These are phyloP conservation scores for Osmoderma eremita DNA, from an alignment of 2,888 invertebrate species.

Conservation along the genomic window DNA sequence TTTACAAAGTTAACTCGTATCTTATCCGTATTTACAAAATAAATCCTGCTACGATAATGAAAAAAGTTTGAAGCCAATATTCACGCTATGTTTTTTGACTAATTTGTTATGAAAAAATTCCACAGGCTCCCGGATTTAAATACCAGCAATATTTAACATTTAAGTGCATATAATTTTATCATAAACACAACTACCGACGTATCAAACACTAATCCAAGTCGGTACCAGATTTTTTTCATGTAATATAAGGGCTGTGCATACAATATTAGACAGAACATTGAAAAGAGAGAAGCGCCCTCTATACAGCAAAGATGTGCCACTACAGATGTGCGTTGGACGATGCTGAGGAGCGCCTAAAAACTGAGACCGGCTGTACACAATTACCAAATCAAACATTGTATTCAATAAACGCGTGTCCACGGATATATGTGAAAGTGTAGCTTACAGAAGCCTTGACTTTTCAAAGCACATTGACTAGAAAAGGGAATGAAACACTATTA, in stretches of 20 bases:
- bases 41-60: not conserved
- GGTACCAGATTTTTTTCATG: conserved; percentile 28
- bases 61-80: not conserved
- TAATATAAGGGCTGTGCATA: conserved; percentile 54
- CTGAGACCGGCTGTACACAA: not conserved
- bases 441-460: no score
- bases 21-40: not conserved
- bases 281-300: conserved; percentile 44
- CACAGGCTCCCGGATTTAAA: conserved; percentile 1
- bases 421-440: no score
- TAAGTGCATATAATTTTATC: conserved; percentile 2
- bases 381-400: no score
- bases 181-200: not conserved
- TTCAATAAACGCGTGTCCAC: no score
- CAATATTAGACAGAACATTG: conserved; percentile 48
- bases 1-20: not conserved
- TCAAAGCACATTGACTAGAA: no score
- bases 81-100: not conserved
- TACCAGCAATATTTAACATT: conserved; percentile 5
- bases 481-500: no score
- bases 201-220: not conserved
- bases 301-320: conserved; percentile 46
- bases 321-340: conserved; percentile 20
- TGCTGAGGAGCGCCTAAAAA: conserved; percentile 7
- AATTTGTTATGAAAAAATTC: not conserved